phyloP scores from a whole-genome alignment of 2,113 vertebrate genomes.

The Istiophorus platypterus region DNA sequence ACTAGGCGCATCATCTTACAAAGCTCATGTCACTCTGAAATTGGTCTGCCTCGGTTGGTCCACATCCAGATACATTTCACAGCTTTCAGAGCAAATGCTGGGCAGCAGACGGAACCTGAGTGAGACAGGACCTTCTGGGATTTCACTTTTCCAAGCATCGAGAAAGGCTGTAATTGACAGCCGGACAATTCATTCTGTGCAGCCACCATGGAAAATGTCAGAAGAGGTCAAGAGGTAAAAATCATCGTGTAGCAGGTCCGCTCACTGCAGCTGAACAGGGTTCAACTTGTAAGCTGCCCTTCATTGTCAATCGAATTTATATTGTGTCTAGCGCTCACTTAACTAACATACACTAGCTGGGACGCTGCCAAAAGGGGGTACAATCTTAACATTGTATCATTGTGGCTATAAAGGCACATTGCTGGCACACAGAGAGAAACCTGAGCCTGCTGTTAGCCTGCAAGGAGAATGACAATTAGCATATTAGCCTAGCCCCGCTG shows the following conservation, averaged over 20 bases:
- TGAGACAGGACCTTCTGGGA: slow-evolving; percentile 61
- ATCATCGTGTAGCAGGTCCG: slow-evolving; percentile 37
- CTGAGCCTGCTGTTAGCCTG: slow-evolving; percentile 58
- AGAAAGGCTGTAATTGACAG: slow-evolving; percentile 75
- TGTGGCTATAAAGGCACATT: slow-evolving; percentile 30
- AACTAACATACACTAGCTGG: slow-evolving; percentile 49
- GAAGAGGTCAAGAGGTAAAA: slow-evolving; percentile 71
- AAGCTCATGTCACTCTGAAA: slow-evolving; percentile 55
- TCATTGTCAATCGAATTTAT: slow-evolving; percentile 57
- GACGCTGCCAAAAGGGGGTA: slow-evolving; percentile 62
- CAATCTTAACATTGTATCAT: slow-evolving; percentile 62
- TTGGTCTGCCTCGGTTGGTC: slow-evolving; percentile 42
- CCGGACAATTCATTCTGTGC: slow-evolving; percentile 51
- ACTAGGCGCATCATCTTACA: slow-evolving; percentile 63
- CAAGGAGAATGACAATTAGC: slow-evolving; percentile 66
- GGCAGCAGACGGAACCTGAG: slow-evolving; percentile 54
- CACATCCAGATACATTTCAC: slow-evolving; percentile 56
- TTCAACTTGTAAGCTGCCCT: slow-evolving; percentile 47
- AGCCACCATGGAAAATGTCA: slow-evolving; percentile 70
- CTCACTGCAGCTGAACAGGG: slow-evolving; percentile 31
- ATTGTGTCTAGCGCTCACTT: slow-evolving; percentile 37
- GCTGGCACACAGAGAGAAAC: slow-evolving; percentile 51
- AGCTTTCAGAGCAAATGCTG: slow-evolving; percentile 35
- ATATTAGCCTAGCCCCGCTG: slow-evolving; percentile 60
- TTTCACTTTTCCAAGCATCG: slow-evolving; percentile 68